Evolutionary conservation across 2,888 invertebrate species (phyloP), one percentile per base, ranked within the genome.

Genomic region (Branchipolynoe longqiensis): DNA sequence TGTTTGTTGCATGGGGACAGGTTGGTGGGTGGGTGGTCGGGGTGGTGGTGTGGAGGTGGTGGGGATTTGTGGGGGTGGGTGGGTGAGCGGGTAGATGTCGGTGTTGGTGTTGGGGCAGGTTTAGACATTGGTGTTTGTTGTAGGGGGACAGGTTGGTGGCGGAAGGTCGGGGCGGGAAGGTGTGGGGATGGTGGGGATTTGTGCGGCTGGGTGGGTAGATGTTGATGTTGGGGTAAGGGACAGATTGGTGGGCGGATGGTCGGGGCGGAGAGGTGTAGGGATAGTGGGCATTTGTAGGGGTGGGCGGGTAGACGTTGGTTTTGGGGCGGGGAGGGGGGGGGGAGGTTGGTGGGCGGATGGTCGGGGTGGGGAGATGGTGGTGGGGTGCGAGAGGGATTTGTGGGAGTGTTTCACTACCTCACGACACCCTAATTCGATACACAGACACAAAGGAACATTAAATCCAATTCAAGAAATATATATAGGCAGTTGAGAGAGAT

Each of bases 61-160:
- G 18, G 8, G 48, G 48, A 18, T 48, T 48, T 8, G n/a, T n/a
- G n/a, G n/a, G n/a, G n/a, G n/a, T n/a, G n/a, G n/a, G n/a, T n/a
- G n/a, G n/a, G n/a, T n/a, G n/a, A n/a, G n/a, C n/a, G n/a, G n/a
- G n/a, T n/a, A n/a, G n/a, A n/a, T n/a, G n/a, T n/a, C n/a, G n/a
- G n/a, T n/a, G n/a, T n/a, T n/a, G n/a, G n/a, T n/a, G n/a, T n/a
- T n/a, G n/a, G n/a, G n/a, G n/a, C n/a, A n/a, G n/a, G n/a, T n/a
- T n/a, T n/a, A n/a, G n/a, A n/a, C n/a, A n/a, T n/a, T n/a, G n/a
- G n/a, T n/a, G 78, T 25, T 22, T 40, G n/a, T 4, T n/a, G 78
- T 22, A 33, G 41, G 78, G 48, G 18, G 54, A 31, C 78, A 78
- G 31, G 48, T 25, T 78, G 41, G 78, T 78, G 54, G 31, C 78